Evolutionary conservation across 2,113 vertebrate genomes (phyloP), one percentile per base, ranked within the genome.

Genomic region (Aramus guarauna): DNA sequence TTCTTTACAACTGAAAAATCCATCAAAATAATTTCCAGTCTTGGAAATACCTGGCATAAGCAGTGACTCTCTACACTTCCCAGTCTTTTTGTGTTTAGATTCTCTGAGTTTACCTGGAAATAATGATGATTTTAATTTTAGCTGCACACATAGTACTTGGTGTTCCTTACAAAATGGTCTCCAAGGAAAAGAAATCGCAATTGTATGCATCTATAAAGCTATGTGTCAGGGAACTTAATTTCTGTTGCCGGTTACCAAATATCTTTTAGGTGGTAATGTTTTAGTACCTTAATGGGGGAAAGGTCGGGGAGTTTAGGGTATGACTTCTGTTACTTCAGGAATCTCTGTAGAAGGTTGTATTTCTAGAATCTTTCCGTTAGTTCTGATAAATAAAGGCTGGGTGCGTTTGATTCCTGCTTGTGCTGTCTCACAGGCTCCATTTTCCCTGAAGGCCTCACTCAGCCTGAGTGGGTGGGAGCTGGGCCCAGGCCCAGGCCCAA

Each of bases 241-340:
- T 20, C 39, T 19, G 23, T 26, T 14, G 60, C 29, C 29, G 4
- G 34, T 26, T 17, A 10, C 39, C 55, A 18, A 21, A 4, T 11
- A 15, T 4, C 27, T 18, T 12, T n/a, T 11, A 7, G 32, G n/a
- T 11, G 39, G 34, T 7, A 27, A 11, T 14, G 21, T 18, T 52
- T 29, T 43, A 34, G 34, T 36, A 32, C 32, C 47, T 17, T 22
- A 12, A 30, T 12, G 26, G 15, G 22, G 48, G 36, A 36, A 16
- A 12, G 48, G 68, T 14, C 9, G 11, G 47, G 47, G 48, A 52
- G 8, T 9, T 37, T 4, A 3, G 68, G n/a, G 5, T 16, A 11
- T 1, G n/a, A 15, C 13, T 19, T 1, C 36, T 10, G 2, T 30
- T 8, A 3, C 68, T 5, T 21, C n/a, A 11, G 48, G n/a, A 39